phyloP scores from a whole-genome alignment of 1,140 invertebrate genomes.

The Lepidurus couesii region DNA sequence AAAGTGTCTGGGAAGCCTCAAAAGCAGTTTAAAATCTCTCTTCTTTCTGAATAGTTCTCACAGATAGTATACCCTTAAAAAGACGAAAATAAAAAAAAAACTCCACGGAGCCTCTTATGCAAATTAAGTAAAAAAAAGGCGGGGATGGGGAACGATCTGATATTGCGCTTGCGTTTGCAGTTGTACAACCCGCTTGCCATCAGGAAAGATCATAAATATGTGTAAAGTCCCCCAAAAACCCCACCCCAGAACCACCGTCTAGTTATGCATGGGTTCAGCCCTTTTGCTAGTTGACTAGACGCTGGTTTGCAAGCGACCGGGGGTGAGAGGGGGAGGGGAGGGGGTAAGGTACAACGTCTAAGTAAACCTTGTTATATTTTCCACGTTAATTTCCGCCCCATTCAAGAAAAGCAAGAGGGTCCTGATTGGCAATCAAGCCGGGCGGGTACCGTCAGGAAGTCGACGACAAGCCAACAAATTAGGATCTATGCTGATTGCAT shows the following conservation, averaged over 20 bases:
- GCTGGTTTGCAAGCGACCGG: not conserved
- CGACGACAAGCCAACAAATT: slow-evolving; percentile 18
- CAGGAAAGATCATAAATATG: not conserved
- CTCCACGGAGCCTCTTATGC: not conserved
- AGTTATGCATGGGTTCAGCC: too few relatives aligned
- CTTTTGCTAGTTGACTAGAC: too few relatives aligned
- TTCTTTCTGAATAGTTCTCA: not conserved
- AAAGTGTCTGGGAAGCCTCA: not conserved
- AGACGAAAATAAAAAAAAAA: not conserved
- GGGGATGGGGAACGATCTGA: not conserved
- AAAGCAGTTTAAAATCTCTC: not conserved
- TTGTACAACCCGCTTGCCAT: not conserved
- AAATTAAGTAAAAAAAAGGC: not conserved
- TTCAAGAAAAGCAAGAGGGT: slow-evolving; percentile 22
- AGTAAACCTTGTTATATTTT: slow-evolving; percentile 6
- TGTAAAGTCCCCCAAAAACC: not conserved
- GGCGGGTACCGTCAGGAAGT: slow-evolving; percentile 17
- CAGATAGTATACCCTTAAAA: not conserved
- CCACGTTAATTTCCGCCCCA: slow-evolving; percentile 20
- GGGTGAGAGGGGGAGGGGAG: not conserved
- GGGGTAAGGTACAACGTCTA: slow-evolving; percentile 5
- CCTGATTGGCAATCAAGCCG: slow-evolving; percentile 20
- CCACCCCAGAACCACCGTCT: not conserved
- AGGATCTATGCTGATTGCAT: slow-evolving; percentile 22
- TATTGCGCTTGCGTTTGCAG: not conserved